These are phyloP conservation scores for Otolemur garnettii DNA, from an alignment of 2,113 vertebrate genomes.

Conservation along the genomic window DNA sequence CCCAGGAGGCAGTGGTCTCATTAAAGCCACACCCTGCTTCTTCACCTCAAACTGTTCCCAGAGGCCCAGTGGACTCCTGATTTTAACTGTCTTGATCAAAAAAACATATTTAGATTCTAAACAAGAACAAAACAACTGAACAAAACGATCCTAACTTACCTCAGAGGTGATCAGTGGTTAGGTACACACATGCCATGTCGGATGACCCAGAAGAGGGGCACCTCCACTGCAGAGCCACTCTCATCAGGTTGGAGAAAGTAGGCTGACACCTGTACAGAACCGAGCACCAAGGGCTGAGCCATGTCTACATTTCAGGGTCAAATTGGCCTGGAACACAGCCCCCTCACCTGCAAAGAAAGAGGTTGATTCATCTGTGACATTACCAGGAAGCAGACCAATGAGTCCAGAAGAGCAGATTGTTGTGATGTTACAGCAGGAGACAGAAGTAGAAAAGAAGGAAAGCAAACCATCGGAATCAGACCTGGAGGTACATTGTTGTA, in stretches of 20 bases:
- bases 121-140: not conserved
- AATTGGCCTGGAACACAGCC: fast-evolving
- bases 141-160: not conserved
- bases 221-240: not conserved
- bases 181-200: not conserved
- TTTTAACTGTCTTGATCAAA: not conserved
- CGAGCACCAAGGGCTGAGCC: not conserved
- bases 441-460: slow-evolving; percentile 81
- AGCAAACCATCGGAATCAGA: slow-evolving; percentile 88
- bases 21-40: not conserved
- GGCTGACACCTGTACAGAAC: not conserved
- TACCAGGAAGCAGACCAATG: slow-evolving; percentile 84
- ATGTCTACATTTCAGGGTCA: slow-evolving; percentile 60
- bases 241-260: not conserved
- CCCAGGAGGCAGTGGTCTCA: not conserved
- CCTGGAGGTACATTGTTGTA: slow-evolving; percentile 87
- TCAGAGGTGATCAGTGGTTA: not conserved
- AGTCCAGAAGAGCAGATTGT: slow-evolving; percentile 92
- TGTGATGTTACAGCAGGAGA: slow-evolving; percentile 89
- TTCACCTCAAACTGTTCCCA: not conserved
- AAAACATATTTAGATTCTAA: not conserved
- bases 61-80: not conserved
- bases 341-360: not conserved
- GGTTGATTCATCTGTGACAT: fast-evolving
- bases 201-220: not conserved